Evolutionary conservation across 2,888 invertebrate genomes (phyloP), one percentile per base, ranked within the genome.

Genomic region (Dastarcus helophoroides): DNA sequence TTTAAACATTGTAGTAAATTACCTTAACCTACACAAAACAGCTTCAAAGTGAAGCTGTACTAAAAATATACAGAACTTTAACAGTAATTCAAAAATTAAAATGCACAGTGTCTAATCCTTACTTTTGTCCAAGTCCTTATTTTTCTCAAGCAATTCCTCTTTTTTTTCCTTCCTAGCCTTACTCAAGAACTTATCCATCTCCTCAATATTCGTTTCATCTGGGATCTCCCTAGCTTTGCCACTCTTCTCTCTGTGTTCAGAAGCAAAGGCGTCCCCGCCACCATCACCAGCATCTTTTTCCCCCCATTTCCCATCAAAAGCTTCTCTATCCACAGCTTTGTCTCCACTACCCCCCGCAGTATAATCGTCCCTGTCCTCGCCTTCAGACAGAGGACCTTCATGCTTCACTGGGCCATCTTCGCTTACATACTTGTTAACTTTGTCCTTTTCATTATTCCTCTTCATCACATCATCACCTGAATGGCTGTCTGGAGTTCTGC

Each of bases 231-330:
- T 10, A 23, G 33, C 26, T 26, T 31, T 11, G 13, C 28, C 32
- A 26, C 19, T 11, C 11, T 14, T 3, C 22, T 10, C 3, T n/a
- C 15, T 13, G 10, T 37, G 43, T 26, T 32, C 40, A 25, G 40
- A 43, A 15, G 42, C 41, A 13, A 39, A 39, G 26, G 36, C 40
- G 11, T 34, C 37, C 5, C 32, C 40, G 12, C 40, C 44, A 5
- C 37, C 44, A 28, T 37, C 46, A 6, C 43, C 48, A 25, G 41
- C 51, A 4, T 68, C 68, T 16, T 71, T 71, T 33, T 73, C 73
- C 0, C 73, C 72, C 73, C 75, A 74, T 51, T 74, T 75, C 3
- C 75, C 74, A 43, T 73, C 75, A 46, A 72, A 75, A 41, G 72
- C 69, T 53, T 74, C 74, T 29, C 74, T 62, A 53, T 72, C 71